A percentile compares a stretch with the other conserved stretches of the same genome.
Conservation (phyloP, 1,140 invertebrate species). For the Zaprionus gabonicus region DNA sequence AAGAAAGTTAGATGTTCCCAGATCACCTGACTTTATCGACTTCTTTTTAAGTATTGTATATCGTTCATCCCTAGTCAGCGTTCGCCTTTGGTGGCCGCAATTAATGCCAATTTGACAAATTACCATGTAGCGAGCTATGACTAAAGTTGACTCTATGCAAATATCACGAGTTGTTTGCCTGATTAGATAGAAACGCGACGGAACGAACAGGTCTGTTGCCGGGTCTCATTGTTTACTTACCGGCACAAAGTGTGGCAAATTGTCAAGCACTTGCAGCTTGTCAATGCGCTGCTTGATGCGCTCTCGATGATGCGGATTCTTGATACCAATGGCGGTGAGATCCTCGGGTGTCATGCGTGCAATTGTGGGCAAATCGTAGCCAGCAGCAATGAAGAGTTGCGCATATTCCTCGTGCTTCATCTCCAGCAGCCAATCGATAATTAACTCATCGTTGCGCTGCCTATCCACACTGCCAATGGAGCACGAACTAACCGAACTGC, state of each 20-base stretch:
- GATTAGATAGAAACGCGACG: slow-evolving; percentile 43
- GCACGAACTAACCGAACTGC: slow-evolving; percentile 89
- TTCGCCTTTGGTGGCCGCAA: slow-evolving; percentile 33
- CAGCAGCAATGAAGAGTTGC: slow-evolving; percentile 95
- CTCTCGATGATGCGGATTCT: slow-evolving; percentile 98
- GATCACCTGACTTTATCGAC: background rate
- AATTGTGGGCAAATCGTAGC: slow-evolving; percentile 99
- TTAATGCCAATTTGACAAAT: slow-evolving; percentile 77
- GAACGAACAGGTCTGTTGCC: slow-evolving; percentile 15
- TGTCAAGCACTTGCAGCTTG: slow-evolving; percentile 96
- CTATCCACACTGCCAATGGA: slow-evolving; percentile 90
- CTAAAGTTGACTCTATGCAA: slow-evolving; percentile 43
- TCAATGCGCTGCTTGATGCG: slow-evolving; percentile 98
- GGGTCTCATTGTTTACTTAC: slow-evolving; percentile 86
- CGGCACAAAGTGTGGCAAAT: slow-evolving; percentile 96
- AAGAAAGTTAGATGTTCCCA: background rate
- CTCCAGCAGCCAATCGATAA: slow-evolving; percentile 97
- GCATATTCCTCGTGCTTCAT: slow-evolving; percentile 98
- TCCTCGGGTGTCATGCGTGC: slow-evolving; percentile 99
- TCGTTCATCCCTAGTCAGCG: slow-evolving; percentile 1
- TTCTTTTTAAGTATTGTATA: background rate
- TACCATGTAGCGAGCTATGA: slow-evolving; percentile 51
- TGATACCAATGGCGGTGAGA: slow-evolving; percentile 94
- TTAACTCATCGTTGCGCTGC: slow-evolving; percentile 91
- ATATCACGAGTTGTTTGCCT: slow-evolving; percentile 50